Conservation (phyloP, 2,113 vertebrate genomes). For the Propithecus coquereli region DNA sequence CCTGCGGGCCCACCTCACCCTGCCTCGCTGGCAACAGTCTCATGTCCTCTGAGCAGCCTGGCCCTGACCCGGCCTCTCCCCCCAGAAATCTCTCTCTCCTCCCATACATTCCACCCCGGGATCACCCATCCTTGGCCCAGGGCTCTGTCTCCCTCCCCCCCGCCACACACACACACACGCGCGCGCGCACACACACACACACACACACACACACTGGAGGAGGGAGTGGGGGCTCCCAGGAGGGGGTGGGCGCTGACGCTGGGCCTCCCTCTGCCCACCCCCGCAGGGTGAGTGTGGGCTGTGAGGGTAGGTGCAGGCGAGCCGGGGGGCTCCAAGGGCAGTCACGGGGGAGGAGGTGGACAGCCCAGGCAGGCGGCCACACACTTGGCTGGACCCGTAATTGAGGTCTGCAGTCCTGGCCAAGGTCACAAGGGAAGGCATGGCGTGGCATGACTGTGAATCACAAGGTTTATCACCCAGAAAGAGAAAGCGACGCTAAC, state of each 20-base stretch:
- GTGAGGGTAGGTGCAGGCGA: background rate
- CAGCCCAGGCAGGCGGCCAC: constrained; percentile 31
- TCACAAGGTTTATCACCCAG: constrained; percentile 71
- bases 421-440: constrained; percentile 70
- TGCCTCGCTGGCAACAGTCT: background rate
- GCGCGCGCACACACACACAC: no score
- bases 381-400: constrained; percentile 73
- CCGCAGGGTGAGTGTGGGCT: background rate
- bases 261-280: background rate
- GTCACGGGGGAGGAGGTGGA: background rate
- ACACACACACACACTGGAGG: background rate
- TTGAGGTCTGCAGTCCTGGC: constrained; percentile 68
- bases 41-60: background rate
- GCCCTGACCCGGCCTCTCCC: background rate
- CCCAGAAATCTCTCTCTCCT: background rate
- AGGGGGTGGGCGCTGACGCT: no score
- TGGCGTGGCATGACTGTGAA: constrained; percentile 50
- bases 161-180: background rate
- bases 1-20: no score
- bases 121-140: background rate
- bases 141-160: background rate
- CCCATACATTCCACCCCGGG: background rate
- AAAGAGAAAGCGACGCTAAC: constrained; percentile 35
- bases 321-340: constrained; percentile 11
- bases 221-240: fast-evolving